Percentiles rank a stretch among this genome's conserved stretches.
Conservation (phyloP, 2,888 invertebrate genomes). For the Flexamia atlantica region DNA sequence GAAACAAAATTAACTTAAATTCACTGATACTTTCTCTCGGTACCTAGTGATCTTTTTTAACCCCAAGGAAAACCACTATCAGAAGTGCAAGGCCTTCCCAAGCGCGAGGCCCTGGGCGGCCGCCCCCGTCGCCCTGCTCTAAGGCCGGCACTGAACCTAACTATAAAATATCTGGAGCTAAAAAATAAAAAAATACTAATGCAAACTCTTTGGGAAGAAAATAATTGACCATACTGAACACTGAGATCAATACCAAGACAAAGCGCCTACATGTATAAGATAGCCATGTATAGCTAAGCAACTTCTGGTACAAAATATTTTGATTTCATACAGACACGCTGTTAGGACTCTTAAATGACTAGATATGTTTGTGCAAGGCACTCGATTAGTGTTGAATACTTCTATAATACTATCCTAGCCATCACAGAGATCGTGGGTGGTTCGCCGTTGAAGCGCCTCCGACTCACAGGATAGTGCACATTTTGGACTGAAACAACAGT, state of each 20-base stretch:
- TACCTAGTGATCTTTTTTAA: too few species aligned
- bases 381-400: neutral
- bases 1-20: too few species aligned
- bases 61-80: too few species aligned
- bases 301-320: slow-evolving; percentile 20
- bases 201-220: neutral
- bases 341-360: neutral
- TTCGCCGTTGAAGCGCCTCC: neutral
- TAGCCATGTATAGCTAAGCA: neutral
- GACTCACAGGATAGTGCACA: slow-evolving; percentile 22
- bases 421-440: slow-evolving; percentile 10
- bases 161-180: too few species aligned
- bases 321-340: neutral
- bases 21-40: too few species aligned
- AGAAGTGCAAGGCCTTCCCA: too few species aligned
- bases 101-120: too few species aligned
- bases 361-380: slow-evolving; percentile 32
- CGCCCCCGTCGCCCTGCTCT: too few species aligned
- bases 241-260: neutral
- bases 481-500: slow-evolving; percentile 37
- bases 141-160: too few species aligned
- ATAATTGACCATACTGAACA: slow-evolving; percentile 25
- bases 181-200: too few species aligned
- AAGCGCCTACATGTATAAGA: neutral
- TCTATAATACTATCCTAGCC: neutral